phyloP scores from a whole-genome alignment of 1,140 invertebrate species.

The Elymnias hypermnestra region DNA sequence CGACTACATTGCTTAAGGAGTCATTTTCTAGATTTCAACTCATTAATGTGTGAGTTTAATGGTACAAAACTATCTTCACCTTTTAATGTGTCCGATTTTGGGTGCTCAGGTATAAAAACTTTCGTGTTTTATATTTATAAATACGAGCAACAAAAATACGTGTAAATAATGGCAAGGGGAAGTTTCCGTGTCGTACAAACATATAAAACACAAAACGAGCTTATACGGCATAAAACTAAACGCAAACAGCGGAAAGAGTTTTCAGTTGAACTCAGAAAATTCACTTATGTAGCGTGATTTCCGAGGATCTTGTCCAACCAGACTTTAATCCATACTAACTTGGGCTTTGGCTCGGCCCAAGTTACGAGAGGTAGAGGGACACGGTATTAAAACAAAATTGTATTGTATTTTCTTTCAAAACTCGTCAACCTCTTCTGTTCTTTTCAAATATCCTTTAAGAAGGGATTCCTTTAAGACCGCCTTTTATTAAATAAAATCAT shows the following conservation, averaged over 20 bases:
- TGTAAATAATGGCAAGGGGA: neutral
- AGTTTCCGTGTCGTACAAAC: conserved; percentile 4
- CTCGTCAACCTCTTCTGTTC: no score
- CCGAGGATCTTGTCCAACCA: conserved; percentile 31
- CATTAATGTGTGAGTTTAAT: no score
- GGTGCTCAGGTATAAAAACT: neutral
- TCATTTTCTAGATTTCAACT: no score
- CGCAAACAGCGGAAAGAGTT: conserved; percentile 27
- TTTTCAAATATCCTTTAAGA: no score
- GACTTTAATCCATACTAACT: conserved; percentile 33
- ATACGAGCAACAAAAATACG: neutral
- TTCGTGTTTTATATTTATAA: neutral
- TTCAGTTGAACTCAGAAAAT: conserved; percentile 28
- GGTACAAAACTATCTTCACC: no score
- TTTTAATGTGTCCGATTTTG: no score
- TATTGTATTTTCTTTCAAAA: no score
- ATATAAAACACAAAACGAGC: conserved; percentile 11
- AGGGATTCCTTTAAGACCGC: no score
- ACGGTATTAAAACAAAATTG: no score
- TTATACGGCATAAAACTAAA: conserved; percentile 14
- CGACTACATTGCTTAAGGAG: no score
- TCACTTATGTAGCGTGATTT: conserved; percentile 31
- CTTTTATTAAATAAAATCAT: no score
- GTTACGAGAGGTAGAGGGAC: conserved; percentile 1
- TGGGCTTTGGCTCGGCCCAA: conserved; percentile 18